A percentile compares a stretch with the other conserved stretches of the same genome.
phyloP scores from a whole-genome alignment of 2,797 vertebrate genomes.

The Pristis pectinata region DNA sequence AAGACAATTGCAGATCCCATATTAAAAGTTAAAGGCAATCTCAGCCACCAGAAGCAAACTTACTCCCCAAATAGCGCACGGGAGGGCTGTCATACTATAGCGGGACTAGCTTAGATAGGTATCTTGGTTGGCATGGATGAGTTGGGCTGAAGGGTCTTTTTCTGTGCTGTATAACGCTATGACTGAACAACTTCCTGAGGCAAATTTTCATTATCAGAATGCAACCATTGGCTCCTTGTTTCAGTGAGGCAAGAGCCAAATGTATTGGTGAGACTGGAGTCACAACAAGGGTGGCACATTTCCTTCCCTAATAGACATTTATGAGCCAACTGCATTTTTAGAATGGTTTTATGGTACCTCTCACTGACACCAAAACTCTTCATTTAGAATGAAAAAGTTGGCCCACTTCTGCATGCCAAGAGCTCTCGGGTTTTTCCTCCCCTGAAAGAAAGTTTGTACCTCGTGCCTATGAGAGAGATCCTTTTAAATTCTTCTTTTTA shows the following conservation, averaged over 20 bases:
- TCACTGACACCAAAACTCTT: background rate
- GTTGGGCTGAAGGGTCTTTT: background rate
- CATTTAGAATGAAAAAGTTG: background rate
- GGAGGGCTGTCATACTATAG: too few relatives aligned
- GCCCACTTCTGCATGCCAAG: background rate
- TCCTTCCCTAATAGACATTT: background rate
- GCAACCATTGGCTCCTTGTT: too few relatives aligned
- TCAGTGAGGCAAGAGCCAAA: background rate
- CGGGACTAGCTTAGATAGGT: too few relatives aligned
- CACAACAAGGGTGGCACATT: background rate
- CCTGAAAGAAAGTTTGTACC: background rate
- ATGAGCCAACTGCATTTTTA: background rate
- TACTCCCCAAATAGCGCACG: background rate
- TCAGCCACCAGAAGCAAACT: background rate
- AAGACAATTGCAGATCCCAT: background rate
- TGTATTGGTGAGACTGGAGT: background rate
- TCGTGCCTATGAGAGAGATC: background rate
- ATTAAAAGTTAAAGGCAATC: background rate
- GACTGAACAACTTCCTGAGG: background rate
- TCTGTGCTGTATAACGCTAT: too few relatives aligned
- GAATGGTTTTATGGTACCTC: background rate
- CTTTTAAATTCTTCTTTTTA: background rate
- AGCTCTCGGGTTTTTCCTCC: background rate
- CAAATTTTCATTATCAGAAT: background rate
- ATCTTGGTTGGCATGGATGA: background rate